A percentile compares a stretch with the other conserved stretches of the same genome.
phyloP scores from a whole-genome alignment of 2,113 vertebrate species.

The Electrona antarctica region DNA sequence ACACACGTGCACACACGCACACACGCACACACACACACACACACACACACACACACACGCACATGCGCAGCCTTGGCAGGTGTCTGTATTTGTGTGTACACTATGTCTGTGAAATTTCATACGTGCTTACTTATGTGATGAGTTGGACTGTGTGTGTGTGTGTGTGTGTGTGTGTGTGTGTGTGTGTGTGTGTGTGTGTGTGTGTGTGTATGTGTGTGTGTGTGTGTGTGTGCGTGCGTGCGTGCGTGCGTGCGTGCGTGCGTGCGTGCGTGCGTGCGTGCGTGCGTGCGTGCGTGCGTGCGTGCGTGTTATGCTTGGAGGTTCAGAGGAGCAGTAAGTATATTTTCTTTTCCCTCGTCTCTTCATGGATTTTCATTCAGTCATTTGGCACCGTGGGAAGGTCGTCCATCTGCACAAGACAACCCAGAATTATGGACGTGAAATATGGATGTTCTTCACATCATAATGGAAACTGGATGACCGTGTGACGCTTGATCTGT shows the following conservation, averaged over 20 bases:
- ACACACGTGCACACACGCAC: background rate
- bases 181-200: constrained; percentile 1
- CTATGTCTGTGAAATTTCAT: too few relatives aligned
- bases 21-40: too few relatives aligned
- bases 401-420: background rate
- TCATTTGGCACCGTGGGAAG: background rate
- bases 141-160: too few relatives aligned
- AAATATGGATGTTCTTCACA: too few relatives aligned
- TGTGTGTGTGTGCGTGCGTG: background rate
- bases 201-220: constrained; percentile 6
- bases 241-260: background rate
- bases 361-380: background rate
- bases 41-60: background rate
- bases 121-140: too few relatives aligned
- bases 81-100: too few relatives aligned
- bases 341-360: background rate
- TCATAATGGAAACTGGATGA: too few relatives aligned
- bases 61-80: background rate
- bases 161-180: background rate
- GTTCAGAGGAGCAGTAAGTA: background rate
- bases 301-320: background rate
- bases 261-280: background rate
- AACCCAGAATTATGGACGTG: too few relatives aligned
- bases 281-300: background rate
- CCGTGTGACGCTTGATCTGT: too few relatives aligned